Evolutionary conservation across 2,113 vertebrate genomes (phyloP).

Genomic region (human): DNA sequence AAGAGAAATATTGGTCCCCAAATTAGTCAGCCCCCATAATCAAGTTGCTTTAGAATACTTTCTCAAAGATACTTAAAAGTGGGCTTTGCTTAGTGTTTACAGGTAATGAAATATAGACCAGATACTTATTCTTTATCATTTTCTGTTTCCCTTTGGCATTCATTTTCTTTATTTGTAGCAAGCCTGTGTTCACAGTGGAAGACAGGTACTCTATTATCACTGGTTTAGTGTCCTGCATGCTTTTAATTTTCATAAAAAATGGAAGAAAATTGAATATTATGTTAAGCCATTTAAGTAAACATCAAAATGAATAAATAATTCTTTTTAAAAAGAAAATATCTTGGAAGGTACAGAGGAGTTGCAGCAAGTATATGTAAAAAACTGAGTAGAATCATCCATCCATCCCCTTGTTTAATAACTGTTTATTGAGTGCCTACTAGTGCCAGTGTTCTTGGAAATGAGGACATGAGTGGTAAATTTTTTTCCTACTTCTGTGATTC

Average conservation of each 20-base stretch:
- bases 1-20: not conserved
- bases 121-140: not conserved
- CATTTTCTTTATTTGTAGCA: slow-evolving; percentile 44
- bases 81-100: not conserved
- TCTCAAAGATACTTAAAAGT: slow-evolving; percentile 17
- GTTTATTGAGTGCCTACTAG: not conserved
- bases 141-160: not conserved
- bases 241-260: slow-evolving; percentile 54
- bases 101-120: not conserved
- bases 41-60: not conserved
- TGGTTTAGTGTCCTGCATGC: not conserved
- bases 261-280: slow-evolving; percentile 55
- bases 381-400: not conserved
- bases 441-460: not conserved
- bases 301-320: slow-evolving; percentile 40
- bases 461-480: not conserved
- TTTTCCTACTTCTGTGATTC: not conserved
- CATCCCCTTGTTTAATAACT: not conserved
- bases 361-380: not conserved
- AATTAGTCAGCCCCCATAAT: not conserved
- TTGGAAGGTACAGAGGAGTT: not conserved
- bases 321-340: slow-evolving; percentile 44
- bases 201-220: not conserved
- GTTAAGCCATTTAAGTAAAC: slow-evolving; percentile 39
- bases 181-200: not conserved